Percentiles rank a stretch among this genome's conserved stretches.
phyloP scores from a whole-genome alignment of 2,888 invertebrate genomes.

The Xanthia icteritia region DNA sequence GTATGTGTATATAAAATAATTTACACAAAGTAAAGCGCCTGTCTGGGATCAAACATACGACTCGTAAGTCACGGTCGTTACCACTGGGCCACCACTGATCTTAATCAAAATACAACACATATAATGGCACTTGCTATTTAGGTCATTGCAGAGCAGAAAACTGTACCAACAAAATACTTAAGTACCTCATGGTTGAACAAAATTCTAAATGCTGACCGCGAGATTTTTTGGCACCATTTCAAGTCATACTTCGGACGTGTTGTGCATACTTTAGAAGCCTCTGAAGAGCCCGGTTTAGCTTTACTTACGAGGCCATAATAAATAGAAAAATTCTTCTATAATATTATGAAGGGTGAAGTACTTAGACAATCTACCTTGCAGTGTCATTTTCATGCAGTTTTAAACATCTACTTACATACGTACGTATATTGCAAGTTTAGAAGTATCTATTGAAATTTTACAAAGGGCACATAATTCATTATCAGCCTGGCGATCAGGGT shows the following conservation, averaged over 20 bases:
- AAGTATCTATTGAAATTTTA: background rate
- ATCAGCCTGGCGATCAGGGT: background rate
- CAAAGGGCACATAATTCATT: background rate
- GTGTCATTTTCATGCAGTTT: too few species aligned
- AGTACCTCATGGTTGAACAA: constrained; percentile 47
- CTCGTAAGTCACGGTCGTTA: too few species aligned
- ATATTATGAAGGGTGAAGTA: too few species aligned
- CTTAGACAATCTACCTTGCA: too few species aligned
- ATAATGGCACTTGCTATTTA: background rate
- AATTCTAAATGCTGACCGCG: constrained; percentile 59
- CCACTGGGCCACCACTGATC: too few species aligned
- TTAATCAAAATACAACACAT: too few species aligned
- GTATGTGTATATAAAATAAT: too few species aligned
- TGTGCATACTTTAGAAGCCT: constrained; percentile 39
- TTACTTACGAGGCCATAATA: constrained; percentile 31
- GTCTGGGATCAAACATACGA: too few species aligned
- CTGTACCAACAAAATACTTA: constrained; percentile 22
- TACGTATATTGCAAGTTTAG: too few species aligned
- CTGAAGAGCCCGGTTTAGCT: constrained; percentile 22
- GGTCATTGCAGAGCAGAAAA: constrained; percentile 7
- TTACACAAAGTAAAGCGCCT: too few species aligned
- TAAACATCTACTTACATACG: too few species aligned
- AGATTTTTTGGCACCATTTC: constrained; percentile 61
- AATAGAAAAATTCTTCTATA: background rate
- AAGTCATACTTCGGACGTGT: constrained; percentile 51